Conservation (phyloP, 2,888 invertebrate species). For the Caenorhabditis wallacei region DNA sequence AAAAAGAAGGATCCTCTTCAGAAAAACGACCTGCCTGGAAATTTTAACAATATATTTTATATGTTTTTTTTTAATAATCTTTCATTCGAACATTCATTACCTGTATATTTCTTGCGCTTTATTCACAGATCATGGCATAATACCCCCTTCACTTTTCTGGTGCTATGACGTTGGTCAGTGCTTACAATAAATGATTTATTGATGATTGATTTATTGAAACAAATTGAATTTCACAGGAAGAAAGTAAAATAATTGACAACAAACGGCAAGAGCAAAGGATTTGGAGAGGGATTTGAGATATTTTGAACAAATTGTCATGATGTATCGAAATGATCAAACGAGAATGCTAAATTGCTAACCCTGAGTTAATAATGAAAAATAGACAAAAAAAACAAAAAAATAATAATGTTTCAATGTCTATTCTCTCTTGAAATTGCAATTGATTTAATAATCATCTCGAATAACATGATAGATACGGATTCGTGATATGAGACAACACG, state of each 20-base stretch:
- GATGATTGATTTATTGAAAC: not conserved
- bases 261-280: slow-evolving; percentile 49
- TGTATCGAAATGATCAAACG: not conserved
- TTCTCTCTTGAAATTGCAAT: not conserved
- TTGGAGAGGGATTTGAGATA: not conserved
- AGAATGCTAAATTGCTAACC: not conserved
- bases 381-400: not conserved
- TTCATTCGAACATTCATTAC: slow-evolving; percentile 19
- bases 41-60: slow-evolving; percentile 70
- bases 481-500: slow-evolving; percentile 42
- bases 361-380: not conserved
- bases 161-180: slow-evolving; percentile 55
- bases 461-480: slow-evolving; percentile 62
- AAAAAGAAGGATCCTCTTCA: slow-evolving; percentile 69
- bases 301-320: not conserved
- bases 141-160: slow-evolving; percentile 46
- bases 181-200: slow-evolving; percentile 48
- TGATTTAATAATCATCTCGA: slow-evolving; percentile 50
- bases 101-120: slow-evolving; percentile 57
- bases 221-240: slow-evolving; percentile 19
- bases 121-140: slow-evolving; percentile 52
- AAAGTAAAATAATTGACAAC: not conserved
- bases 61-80: slow-evolving; percentile 31
- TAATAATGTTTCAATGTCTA: not conserved
- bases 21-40: slow-evolving; percentile 81